phyloP scores from a whole-genome alignment of 2,113 vertebrate species.

The Orycteropus afer region DNA sequence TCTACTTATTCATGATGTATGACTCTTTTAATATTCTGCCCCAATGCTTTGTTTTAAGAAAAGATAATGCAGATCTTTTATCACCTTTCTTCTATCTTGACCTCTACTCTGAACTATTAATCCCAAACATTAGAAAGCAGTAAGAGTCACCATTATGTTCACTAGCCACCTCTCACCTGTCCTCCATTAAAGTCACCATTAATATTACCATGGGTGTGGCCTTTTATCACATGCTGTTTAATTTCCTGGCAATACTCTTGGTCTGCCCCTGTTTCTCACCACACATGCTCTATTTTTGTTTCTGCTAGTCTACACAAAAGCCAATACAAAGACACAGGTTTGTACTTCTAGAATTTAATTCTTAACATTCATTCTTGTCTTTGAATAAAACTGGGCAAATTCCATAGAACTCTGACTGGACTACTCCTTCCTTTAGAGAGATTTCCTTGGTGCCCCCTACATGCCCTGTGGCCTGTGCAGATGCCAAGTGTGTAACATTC shows the following conservation, averaged over 20 bases:
- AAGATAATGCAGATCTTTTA: not conserved
- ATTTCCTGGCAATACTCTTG: not conserved
- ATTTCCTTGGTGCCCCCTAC: not conserved
- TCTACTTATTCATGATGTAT: not conserved
- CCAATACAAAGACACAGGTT: not conserved
- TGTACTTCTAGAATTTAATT: not conserved
- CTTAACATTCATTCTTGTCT: not conserved
- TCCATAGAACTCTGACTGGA: not conserved
- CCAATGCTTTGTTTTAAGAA: not conserved
- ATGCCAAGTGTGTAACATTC: not conserved
- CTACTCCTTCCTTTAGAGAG: too few species aligned
- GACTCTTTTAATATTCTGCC: not conserved
- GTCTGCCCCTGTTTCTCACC: not conserved
- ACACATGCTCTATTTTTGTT: rapidly evolving
- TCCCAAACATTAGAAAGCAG: not conserved
- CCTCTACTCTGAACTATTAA: not conserved
- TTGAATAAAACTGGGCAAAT: rapidly evolving
- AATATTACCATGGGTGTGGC: not conserved
- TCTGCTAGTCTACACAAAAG: not conserved
- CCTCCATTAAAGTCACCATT: not conserved
- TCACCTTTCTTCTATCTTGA: not conserved
- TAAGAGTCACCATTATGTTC: not conserved
- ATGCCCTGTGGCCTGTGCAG: rapidly evolving
- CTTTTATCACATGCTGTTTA: not conserved
- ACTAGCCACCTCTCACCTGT: not conserved